Conservation (phyloP, 2,888 invertebrate genomes). For the Anorthoa munda region DNA sequence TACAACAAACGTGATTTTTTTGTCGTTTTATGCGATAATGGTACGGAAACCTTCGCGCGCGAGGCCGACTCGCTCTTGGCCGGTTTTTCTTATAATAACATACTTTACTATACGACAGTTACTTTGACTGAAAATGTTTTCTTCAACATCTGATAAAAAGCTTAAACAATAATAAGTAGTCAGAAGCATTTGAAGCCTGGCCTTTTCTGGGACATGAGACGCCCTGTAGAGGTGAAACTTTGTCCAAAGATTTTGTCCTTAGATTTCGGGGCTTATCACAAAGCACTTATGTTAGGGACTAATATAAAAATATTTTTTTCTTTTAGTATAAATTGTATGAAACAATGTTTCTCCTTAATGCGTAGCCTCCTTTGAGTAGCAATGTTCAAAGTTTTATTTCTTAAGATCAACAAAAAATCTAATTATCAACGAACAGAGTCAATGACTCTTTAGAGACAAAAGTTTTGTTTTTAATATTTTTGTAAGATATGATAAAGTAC, state of each 20-base stretch:
- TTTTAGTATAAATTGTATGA: constrained; percentile 35
- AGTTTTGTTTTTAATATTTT: constrained; percentile 9
- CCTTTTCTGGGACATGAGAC: constrained; percentile 65
- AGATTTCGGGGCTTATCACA: constrained; percentile 66
- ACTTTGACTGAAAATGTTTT: constrained; percentile 10
- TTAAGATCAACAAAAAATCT: not conserved
- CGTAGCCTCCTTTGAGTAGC: constrained; percentile 12
- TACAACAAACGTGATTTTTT: no score
- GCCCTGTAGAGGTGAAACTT: constrained; percentile 63
- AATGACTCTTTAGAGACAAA: constrained; percentile 28
- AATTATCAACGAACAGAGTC: constrained; percentile 23
- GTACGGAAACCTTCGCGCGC: no score
- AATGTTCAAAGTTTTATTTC: constrained; percentile 28
- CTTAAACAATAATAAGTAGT: constrained; percentile 54
- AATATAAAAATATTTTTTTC: constrained; percentile 56
- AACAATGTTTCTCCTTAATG: constrained; percentile 33
- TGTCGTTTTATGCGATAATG: no score
- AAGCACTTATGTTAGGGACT: constrained; percentile 61
- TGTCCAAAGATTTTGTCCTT: constrained; percentile 56
- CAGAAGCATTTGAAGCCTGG: constrained; percentile 63
- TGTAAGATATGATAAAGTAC: not conserved
- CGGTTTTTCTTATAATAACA: no score
- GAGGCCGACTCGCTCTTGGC: no score
- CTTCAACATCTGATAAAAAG: constrained; percentile 43
- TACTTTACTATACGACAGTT: constrained; percentile 9